Evolutionary conservation across 2,797 vertebrate genomes (phyloP), one percentile per base, ranked within the genome.

Genomic region (Semotilus atromaculatus): DNA sequence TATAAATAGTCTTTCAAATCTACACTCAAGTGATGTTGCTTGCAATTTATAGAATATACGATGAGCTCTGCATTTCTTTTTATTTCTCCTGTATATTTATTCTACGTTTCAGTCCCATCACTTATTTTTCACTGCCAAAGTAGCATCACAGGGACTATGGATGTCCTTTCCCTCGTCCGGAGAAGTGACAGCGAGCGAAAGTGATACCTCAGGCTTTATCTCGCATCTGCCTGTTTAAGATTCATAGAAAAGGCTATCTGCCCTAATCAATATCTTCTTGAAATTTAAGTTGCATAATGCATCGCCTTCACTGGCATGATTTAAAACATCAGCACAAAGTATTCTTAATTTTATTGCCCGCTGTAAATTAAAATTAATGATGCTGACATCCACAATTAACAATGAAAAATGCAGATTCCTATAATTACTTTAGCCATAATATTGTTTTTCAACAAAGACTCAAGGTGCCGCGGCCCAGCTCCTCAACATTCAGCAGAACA

Each of bases 381-480:
- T 92, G 96, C 97, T 98, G 98, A 99, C 98, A 99, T 96, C 97
- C 95, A 97, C 97, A 98, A 99, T 99, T 99, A 99, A 99, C 98
- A 99, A 99, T 99, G 98, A 99, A 99, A 99, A 99, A 99, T 99
- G 98, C 97, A 99, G 97, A 99, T 99, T 98, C 96, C 96, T 97
- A 96, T 99, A 99, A 99, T 98, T 97, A 98, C 97, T 98, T 99
- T 97, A 98, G 97, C 97, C 96, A 97, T 97, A 97, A 98, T 97
- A 97, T 98, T 98, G 96, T 97, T 98, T 85, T 97, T 96, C 96
- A 96, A 95, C 96, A 94, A 93, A 92, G 94, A 96, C 96, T 98
- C 97, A 97, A 99, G 97, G 97, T 99, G 97, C 96, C 97, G 94
- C 93, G 73, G 85, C 92, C 96, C 93, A 95, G 96, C 97, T 98